Percentiles rank a stretch among this genome's conserved stretches.
These are phyloP conservation scores for Heliocidaris tuberculata DNA, from an alignment of 35 echinoderm and acorn worm species.

Conservation along the genomic window DNA sequence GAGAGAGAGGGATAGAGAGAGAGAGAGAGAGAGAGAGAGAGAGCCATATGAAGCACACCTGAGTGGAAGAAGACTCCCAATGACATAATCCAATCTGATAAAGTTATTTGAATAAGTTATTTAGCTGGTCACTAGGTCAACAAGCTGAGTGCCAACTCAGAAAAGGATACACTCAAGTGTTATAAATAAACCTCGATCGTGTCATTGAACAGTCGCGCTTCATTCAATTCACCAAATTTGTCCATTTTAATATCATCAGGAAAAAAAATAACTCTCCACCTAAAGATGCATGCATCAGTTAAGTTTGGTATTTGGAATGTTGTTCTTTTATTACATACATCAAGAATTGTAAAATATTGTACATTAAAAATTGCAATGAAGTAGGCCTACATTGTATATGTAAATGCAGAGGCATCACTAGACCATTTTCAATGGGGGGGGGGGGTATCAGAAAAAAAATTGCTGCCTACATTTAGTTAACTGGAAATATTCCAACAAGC, in stretches of 20 bases:
- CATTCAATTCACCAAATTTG: not conserved
- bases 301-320: not conserved
- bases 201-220: not conserved
- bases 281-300: not conserved
- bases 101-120: slow-evolving; percentile 4
- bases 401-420: no score
- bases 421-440: no score
- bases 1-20: no score
- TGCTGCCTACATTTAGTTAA: no score
- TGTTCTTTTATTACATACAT: not conserved
- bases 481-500: no score
- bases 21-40: no score
- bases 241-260: not conserved
- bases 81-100: not conserved
- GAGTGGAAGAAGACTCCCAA: not conserved
- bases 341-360: no score
- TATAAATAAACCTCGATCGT: not conserved
- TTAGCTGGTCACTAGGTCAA: not conserved
- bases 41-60: not conserved
- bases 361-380: no score
- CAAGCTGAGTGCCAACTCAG: not conserved
- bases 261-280: not conserved
- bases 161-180: not conserved
- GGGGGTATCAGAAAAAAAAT: no score
- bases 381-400: no score